Evolutionary conservation across 2,888 invertebrate genomes (phyloP), one percentile per base, ranked within the genome.

Genomic region (Erannis defoliaria): DNA sequence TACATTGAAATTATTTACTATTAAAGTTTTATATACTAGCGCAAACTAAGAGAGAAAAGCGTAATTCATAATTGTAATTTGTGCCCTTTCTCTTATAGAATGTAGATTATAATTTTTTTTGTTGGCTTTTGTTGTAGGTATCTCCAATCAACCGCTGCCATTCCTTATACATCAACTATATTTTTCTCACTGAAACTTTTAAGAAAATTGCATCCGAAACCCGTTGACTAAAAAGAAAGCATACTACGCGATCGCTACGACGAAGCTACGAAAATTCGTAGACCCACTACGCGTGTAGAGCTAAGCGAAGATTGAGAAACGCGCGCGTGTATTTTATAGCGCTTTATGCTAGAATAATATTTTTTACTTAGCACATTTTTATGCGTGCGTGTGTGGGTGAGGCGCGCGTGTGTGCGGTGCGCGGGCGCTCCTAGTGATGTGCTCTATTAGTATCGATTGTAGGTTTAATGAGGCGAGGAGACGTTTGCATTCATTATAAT

Each of bases 281-380:
- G 68, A 61, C 51, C 54, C 74, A 71, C 76, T 75, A 69, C 66
- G 49, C 26, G 18, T n/a, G 68, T 70, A 74, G 76, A 69, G 62
- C 62, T 60, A 49, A 53, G 10, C 35, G 35, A 31, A 82, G 76
- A 86, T 92, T 91, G 89, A 80, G 88, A 86, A 84, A 49, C 89
- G 64, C 71, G 65, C 21, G 66, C 77, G 71, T 54, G 88, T 90
- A 88, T 91, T 91, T 91, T 91, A 93, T 90, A 88, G 89, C 86
- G 78, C 85, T 90, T 90, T 89, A 91, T 87, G 82, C 82, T 84
- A 86, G 89, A 90, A 90, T 91, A 89, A 90, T 91, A 91, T 90
- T 90, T 92, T 91, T 92, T 90, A 91, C 91, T 92, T 91, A 90
- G 90, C 91, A 90, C 90, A 88, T 89, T 86, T 85, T 82, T 84